Conservation (phyloP, 2,797 vertebrate species). For the Leucoraja ocellata region DNA sequence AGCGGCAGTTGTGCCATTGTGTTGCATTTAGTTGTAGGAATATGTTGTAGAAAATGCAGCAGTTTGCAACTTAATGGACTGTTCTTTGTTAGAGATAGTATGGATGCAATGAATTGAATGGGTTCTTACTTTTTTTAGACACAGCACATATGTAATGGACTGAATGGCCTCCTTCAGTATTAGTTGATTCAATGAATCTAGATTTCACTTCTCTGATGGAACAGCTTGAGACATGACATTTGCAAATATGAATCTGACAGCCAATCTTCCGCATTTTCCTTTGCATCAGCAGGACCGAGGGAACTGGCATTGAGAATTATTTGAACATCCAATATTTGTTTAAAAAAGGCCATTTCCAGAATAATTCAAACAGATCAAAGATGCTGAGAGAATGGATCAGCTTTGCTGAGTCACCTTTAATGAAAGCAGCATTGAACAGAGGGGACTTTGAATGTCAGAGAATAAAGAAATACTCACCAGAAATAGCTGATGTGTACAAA, state of each 20-base stretch:
- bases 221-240: not conserved
- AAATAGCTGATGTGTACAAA: slow-evolving; percentile 4
- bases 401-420: slow-evolving; percentile 27
- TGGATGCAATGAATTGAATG: not conserved
- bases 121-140: not conserved
- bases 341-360: not conserved
- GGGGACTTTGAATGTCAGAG: not conserved
- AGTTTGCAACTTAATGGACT: not conserved
- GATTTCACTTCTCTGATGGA: not conserved
- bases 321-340: slow-evolving; percentile 1
- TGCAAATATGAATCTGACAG: not conserved
- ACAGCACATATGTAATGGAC: not conserved
- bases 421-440: not conserved
- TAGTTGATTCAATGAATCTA: not conserved
- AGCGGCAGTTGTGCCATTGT: too few species aligned
- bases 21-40: not conserved
- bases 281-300: not conserved
- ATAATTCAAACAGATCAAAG: not conserved
- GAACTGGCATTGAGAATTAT: not conserved
- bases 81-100: not conserved
- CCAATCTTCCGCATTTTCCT: not conserved
- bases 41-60: not conserved
- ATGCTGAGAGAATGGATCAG: not conserved
- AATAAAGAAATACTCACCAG: not conserved
- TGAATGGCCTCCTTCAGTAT: not conserved